Conservation (phyloP, 2,888 invertebrate genomes). For the Drosophila maculinotata region DNA sequence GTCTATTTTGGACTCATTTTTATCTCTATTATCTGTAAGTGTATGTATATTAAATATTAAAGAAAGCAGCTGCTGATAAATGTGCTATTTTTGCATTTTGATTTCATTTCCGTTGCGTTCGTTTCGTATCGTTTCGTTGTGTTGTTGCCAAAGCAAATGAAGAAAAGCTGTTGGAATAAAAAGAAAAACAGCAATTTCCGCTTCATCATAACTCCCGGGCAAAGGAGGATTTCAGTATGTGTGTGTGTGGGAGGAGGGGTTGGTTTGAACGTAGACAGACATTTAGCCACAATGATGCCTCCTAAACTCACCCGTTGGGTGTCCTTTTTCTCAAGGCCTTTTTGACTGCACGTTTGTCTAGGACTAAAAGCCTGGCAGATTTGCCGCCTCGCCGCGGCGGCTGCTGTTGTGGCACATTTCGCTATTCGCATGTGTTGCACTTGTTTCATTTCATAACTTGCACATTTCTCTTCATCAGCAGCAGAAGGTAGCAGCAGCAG, state of each 20-base stretch:
- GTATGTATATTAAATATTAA: constrained; percentile 16
- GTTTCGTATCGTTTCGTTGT: constrained; percentile 17
- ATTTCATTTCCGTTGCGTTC: constrained; percentile 66
- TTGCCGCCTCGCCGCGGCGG: constrained; percentile 5
- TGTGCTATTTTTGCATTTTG: constrained; percentile 62
- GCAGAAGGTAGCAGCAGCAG: constrained; percentile 12
- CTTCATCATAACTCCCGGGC: constrained; percentile 45
- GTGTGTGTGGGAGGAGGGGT: too few species aligned
- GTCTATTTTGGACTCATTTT: too few species aligned
- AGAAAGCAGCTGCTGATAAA: constrained; percentile 30
- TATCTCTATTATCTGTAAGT: not conserved
- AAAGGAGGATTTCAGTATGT: too few species aligned
- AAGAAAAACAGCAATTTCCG: constrained; percentile 69
- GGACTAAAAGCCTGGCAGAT: constrained; percentile 28
- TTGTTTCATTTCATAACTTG: constrained; percentile 70
- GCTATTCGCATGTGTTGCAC: constrained; percentile 59
- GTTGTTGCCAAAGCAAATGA: constrained; percentile 31
- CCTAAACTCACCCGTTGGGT: constrained; percentile 8
- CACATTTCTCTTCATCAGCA: constrained; percentile 67
- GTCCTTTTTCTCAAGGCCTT: constrained; percentile 41
- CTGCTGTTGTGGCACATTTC: constrained; percentile 30
- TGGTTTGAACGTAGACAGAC: not conserved
- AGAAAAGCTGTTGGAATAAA: constrained; percentile 43
- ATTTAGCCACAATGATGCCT: constrained; percentile 21
- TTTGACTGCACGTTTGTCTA: constrained; percentile 34